Evolutionary conservation across 2,888 invertebrate genomes (phyloP), one percentile per base, ranked within the genome.

Genomic region (Raillietiella orientalis): DNA sequence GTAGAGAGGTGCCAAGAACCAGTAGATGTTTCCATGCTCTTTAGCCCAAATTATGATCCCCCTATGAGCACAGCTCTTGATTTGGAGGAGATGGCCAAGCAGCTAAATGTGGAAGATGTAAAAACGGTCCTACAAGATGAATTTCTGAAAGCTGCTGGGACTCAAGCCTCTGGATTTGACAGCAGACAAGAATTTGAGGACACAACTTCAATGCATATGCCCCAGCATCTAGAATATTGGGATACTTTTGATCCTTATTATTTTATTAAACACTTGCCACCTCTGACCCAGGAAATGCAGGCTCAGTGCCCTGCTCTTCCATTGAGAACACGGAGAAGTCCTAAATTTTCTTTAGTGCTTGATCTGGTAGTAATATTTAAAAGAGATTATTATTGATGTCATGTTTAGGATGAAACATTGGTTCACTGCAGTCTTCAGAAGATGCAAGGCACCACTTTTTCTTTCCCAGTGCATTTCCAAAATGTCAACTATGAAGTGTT

Each of bases 371-470:
- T 10, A 13, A 10, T 25, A 17, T 8, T 11, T 8, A 20, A 28
- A n/a, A 14, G 4, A 22, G 16, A 10, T 23, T 29, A 13, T 26
- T 22, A 34, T 22, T 32, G 16, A 34, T 32, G 13, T 15, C 24
- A 24, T 14, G 41, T 38, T n/a, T 41, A 65, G 64, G 87, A 90
- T 46, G 87, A 90, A 51, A 90, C 87, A 0, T 49, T 90, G 38
- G 87, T 87, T 3, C 87, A 87, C 44, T 87, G 87, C 46, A 79
- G 79, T 36, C 56, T 87, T 3, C 72, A 74, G 37, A 77, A 79
- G 48, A 49, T 87, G 29, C 65, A 72, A 1, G 84, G 84, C 43
- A 82, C 84, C 1, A 70, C 75, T 37, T 75, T 87, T 47, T 66
- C 74, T 34, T 87, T 90, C 48, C 82, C 82, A 0, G 84, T 87